phyloP scores from a whole-genome alignment of 2,113 vertebrate species.

The Anoplopoma fimbria region DNA sequence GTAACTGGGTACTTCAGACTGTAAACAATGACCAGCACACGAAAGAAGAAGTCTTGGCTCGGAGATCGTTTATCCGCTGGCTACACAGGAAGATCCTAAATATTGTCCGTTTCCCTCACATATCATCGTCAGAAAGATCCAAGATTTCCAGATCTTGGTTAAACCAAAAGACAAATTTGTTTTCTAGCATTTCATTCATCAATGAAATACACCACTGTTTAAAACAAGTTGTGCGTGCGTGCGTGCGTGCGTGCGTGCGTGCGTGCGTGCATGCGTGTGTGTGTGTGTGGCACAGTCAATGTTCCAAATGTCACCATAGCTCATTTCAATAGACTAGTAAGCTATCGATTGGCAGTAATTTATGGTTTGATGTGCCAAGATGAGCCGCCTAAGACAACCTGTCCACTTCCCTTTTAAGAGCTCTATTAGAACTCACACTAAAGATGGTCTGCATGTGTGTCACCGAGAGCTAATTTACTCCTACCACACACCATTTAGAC shows the following conservation, averaged over 20 bases:
- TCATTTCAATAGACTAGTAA: constrained; percentile 86
- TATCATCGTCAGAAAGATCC: background rate
- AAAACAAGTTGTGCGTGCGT: constrained; percentile 5
- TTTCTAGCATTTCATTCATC: background rate
- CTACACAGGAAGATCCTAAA: background rate
- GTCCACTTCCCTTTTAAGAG: constrained; percentile 83
- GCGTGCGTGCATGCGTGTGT: background rate
- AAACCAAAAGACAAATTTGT: background rate
- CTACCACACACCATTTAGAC: constrained; percentile 80
- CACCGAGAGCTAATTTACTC: constrained; percentile 82
- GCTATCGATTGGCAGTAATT: constrained; percentile 85
- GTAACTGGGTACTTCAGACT: background rate
- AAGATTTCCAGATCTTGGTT: background rate
- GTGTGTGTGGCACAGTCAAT: constrained; percentile 37
- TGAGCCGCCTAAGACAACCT: constrained; percentile 79
- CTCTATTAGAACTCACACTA: constrained; percentile 82
- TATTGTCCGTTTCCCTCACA: background rate
- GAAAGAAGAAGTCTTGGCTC: background rate
- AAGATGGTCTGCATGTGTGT: constrained; percentile 73
- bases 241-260: constrained; percentile 1
- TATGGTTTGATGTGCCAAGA: constrained; percentile 81
- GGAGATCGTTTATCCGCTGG: too few species aligned
- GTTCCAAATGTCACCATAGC: constrained; percentile 80
- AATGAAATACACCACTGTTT: constrained; percentile 3
- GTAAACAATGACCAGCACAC: background rate